Conservation (phyloP, 2,113 vertebrate genomes). For the Martes martes region DNA sequence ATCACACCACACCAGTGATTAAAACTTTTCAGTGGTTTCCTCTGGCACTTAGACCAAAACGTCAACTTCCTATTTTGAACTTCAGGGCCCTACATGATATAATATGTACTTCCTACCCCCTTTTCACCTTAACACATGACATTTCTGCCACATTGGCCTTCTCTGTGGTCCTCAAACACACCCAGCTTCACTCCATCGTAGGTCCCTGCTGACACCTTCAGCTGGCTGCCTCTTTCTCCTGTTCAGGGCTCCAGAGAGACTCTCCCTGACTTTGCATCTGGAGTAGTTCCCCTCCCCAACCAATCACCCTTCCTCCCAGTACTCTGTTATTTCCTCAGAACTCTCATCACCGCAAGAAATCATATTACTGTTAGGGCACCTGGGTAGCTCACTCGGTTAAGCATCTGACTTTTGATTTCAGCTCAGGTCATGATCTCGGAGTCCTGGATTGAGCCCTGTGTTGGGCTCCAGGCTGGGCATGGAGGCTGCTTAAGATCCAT, state of each 20-base stretch:
- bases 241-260: not conserved
- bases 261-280: not conserved
- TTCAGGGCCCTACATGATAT: not conserved
- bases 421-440: not conserved
- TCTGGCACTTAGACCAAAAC: not conserved
- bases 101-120: not conserved
- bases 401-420: not conserved
- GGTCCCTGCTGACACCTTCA: not conserved
- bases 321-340: not conserved
- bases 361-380: not conserved
- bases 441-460: not conserved
- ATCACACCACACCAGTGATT: not conserved
- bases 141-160: not conserved
- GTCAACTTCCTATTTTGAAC: not conserved
- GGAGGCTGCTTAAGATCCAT: not conserved
- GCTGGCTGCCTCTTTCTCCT: not conserved
- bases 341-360: not conserved
- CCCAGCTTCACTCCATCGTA: not conserved
- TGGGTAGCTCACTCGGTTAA: not conserved
- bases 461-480: not conserved
- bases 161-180: not conserved
- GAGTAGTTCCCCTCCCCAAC: not conserved
- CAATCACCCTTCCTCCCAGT: not conserved
- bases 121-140: not conserved
- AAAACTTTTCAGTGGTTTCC: not conserved